Percentiles rank a stretch among this genome's conserved stretches.
Conservation (phyloP, 2,797 vertebrate species). For the Smutsia temminckii region DNA sequence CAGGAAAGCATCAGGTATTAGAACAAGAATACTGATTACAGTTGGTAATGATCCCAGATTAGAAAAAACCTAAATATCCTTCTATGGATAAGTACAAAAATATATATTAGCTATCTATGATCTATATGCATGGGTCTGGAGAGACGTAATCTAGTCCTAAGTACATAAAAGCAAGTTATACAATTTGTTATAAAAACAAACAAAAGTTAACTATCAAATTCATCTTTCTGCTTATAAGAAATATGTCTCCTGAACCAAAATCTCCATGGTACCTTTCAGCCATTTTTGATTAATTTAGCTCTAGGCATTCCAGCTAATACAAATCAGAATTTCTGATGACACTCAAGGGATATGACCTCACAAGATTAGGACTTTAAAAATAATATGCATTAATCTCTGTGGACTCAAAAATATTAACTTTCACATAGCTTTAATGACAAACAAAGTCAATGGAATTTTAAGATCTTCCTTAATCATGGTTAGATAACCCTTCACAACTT, state of each 20-base stretch:
- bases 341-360: constrained; percentile 25
- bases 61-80: constrained; percentile 23
- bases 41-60: not conserved
- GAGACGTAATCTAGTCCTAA: not conserved
- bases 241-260: constrained; percentile 32
- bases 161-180: constrained; percentile 47
- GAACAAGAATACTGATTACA: not conserved
- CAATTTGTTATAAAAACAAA: constrained; percentile 35
- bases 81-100: not conserved
- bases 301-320: constrained; percentile 46
- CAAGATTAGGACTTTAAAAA: constrained; percentile 25
- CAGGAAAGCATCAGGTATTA: not conserved
- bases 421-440: constrained; percentile 27
- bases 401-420: constrained; percentile 57
- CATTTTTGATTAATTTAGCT: constrained; percentile 50
- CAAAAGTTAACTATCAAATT: constrained; percentile 36
- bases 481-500: not conserved
- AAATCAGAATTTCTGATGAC: constrained; percentile 63
- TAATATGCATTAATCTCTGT: constrained; percentile 55
- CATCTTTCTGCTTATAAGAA: constrained; percentile 13
- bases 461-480: constrained; percentile 21
- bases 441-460: constrained; percentile 50
- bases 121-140: not conserved
- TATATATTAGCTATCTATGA: not conserved
- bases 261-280: not conserved